Base-by-base conservation (phyloP, 2,113 vertebrate species). In the Neogobius melanostomus region DNA sequence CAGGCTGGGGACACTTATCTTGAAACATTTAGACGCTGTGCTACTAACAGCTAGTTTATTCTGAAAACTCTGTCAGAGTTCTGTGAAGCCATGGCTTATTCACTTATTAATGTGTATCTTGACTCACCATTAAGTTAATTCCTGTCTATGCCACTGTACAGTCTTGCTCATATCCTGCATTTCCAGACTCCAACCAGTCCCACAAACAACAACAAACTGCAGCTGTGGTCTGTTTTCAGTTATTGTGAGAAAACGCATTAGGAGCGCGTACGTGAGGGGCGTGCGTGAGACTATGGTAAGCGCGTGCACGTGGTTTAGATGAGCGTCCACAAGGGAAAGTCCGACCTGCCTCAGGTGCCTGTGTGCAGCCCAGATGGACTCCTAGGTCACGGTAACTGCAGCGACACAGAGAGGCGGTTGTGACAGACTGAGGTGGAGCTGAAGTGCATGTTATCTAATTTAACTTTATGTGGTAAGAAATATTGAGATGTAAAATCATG, bases 261-360 rank as follows among this genome's bases (percentile, higher is more conserved):
- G 68, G 67, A 44, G 50, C 10, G 46, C 45, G 69, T 57, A 12
- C 43, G 75, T 28, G 16, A 48, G 49, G 54, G 5, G 49, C 65
- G 74, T 57, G 60, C 56, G 36, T 51, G 50, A n/a, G 28, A 8
- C 28, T 66, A 72, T n/a, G 28, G 62, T 1, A 12, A 7, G 46
- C 9, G 11, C 6, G 52, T 54, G 59, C 43, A 46, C 4, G 57
- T 44, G 43, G 61, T 48, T 51, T 15, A 56, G 64, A 46, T 4
- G 60, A 21, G 62, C 1, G 43, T 65, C 75, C 72, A 28, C 4
- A 46, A 6, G 59, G 48, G 54, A 59, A 72, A 74, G 69, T 71
- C 77, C 82, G 56, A 79, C 85, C 87, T 78, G 72, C 84, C 82
- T 83, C 87, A 82, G 82, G 85, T 89, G 87, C 79, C 69, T 76